A percentile compares a stretch with the other conserved stretches of the same genome.
Evolutionary conservation across 2,113 vertebrate genomes (phyloP).

Genomic region (Melospiza melodia): DNA sequence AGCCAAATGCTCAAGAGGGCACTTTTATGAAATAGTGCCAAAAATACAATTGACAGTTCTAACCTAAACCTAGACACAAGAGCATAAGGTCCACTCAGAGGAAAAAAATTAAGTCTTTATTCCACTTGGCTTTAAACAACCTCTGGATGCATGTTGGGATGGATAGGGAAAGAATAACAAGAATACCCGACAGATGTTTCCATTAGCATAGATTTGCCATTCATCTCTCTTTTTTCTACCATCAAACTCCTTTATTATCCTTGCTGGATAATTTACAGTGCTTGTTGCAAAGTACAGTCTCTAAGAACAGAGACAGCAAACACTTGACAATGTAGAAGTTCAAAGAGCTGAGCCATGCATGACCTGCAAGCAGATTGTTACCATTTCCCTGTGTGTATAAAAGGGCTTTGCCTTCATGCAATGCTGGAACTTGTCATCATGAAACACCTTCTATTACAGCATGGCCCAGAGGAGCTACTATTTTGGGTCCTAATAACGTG

Average conservation of each 20-base stretch:
- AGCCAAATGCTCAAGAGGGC: neutral
- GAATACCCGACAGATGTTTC: slow-evolving; percentile 21
- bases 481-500: slow-evolving; percentile 35
- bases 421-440: slow-evolving; percentile 30
- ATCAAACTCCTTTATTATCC: slow-evolving; percentile 26
- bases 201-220: slow-evolving; percentile 42
- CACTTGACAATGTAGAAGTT: slow-evolving; percentile 13
- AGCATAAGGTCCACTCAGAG: neutral
- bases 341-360: slow-evolving; percentile 37
- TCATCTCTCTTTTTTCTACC: slow-evolving; percentile 1
- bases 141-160: fast-evolving
- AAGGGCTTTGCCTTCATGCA: slow-evolving; percentile 13
- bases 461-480: slow-evolving; percentile 49
- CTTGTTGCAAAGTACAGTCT: slow-evolving; percentile 6
- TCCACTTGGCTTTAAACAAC: neutral
- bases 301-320: slow-evolving; percentile 1
- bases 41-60: neutral
- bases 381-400: neutral
- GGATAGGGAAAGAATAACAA: neutral
- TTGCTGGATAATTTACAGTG: slow-evolving; percentile 4
- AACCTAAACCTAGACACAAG: neutral
- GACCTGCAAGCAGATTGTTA: slow-evolving; percentile 42
- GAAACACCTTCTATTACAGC: slow-evolving; percentile 42
- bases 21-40: neutral
- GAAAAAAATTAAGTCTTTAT: neutral